Percentiles rank a stretch among this genome's conserved stretches.
Conservation (phyloP, 2,113 vertebrate genomes). For the Andinoacara biseriatus region DNA sequence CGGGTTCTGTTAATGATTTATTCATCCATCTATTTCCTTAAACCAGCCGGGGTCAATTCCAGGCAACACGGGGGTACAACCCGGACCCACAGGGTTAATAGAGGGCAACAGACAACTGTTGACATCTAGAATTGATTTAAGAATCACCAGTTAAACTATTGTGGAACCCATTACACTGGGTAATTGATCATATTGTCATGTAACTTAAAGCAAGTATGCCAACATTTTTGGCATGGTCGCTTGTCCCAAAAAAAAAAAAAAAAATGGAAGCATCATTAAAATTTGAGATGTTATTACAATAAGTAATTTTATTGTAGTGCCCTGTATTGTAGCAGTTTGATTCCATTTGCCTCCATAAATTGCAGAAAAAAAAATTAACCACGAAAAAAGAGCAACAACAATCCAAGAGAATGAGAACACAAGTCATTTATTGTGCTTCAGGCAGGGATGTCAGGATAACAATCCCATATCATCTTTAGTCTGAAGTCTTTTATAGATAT, state of each 20-base stretch:
- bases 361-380: background rate
- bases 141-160: background rate
- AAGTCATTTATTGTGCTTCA: conserved; percentile 29
- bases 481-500: background rate
- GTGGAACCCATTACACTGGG: background rate
- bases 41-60: background rate
- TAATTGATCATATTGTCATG: background rate
- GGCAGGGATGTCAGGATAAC: background rate
- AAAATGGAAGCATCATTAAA: background rate
- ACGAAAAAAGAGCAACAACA: background rate
- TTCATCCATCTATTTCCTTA: background rate
- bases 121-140: no score
- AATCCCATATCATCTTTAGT: background rate
- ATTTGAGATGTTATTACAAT: background rate
- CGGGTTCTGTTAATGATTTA: background rate
- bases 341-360: no score
- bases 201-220: background rate
- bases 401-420: background rate
- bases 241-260: background rate
- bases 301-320: background rate
- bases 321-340: background rate
- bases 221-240: background rate
- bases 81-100: background rate
- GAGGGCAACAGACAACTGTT: background rate
- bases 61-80: background rate